Conservation (phyloP, 2,888 invertebrate species). For the Branchipolynoe longqiensis region DNA sequence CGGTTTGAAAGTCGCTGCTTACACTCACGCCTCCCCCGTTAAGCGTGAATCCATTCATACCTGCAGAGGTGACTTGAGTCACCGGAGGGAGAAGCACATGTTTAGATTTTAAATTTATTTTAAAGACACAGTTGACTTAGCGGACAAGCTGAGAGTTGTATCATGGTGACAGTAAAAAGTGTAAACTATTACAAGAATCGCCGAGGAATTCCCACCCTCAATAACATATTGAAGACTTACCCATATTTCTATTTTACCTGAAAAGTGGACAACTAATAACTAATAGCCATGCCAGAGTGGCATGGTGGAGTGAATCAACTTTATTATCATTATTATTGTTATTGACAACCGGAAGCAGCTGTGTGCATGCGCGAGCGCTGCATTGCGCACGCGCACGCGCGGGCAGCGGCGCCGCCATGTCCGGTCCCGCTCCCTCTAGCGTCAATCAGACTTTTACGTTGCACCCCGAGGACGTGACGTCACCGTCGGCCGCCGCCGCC, state of each 20-base stretch:
- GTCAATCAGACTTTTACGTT: background rate
- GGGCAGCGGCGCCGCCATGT: no score
- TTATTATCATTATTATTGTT: no score
- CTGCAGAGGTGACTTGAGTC: no score
- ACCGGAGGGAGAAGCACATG: no score
- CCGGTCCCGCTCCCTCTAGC: no score
- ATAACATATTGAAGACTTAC: background rate
- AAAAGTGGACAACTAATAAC: background rate
- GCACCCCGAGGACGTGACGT: background rate
- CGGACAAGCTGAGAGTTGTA: no score
- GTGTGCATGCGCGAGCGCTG: background rate
- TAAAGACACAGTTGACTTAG: no score
- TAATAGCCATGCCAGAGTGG: background rate
- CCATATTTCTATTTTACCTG: background rate
- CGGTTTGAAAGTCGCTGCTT: no score
- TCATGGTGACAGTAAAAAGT: background rate
- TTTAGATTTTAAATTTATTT: no score
- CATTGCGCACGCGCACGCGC: conserved; percentile 10
- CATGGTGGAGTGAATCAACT: no score
- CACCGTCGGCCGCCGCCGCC: background rate
- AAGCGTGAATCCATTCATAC: no score
- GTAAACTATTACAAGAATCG: background rate
- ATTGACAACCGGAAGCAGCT: background rate
- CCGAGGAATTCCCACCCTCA: background rate
- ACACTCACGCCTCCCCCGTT: no score